A percentile compares a stretch with the other conserved stretches of the same genome.
Evolutionary conservation across 2,113 vertebrate species (phyloP).

Genomic region (Sinocyclocheilus rhinocerous): DNA sequence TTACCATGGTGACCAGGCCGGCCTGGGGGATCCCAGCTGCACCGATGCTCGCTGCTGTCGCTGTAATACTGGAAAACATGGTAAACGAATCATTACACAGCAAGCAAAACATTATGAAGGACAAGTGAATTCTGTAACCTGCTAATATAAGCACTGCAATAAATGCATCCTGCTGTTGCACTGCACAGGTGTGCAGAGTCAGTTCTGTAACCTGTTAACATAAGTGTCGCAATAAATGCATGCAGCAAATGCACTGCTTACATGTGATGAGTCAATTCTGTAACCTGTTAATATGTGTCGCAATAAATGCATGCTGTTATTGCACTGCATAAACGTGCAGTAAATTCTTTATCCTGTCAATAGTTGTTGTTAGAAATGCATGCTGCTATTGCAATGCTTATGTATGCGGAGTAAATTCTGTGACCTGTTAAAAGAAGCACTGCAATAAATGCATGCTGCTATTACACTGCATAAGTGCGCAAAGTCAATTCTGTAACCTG

Average conservation of each 20-base stretch:
- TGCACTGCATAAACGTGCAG: not conserved
- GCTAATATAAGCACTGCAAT: not conserved
- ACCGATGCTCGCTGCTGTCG: slow-evolving; percentile 95
- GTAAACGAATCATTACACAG: not conserved
- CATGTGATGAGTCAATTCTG: not conserved
- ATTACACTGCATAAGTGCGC: not conserved
- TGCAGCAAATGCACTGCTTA: not conserved
- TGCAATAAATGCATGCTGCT: not conserved
- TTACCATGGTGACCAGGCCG: slow-evolving; percentile 98
- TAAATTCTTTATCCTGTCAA: no score
- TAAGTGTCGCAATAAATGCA: not conserved
- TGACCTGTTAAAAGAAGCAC: not conserved
- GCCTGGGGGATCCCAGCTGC: slow-evolving; percentile 97
- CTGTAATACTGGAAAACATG: slow-evolving; percentile 84
- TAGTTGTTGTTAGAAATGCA: no score
- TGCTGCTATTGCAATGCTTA: no score
- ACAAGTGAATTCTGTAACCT: no score
- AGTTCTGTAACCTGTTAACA: not conserved
- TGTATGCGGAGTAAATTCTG: not conserved
- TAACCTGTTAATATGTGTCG: not conserved
- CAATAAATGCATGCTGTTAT: not conserved
- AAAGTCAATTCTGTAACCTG: no score
- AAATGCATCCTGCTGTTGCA: no score
- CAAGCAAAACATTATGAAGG: not conserved
- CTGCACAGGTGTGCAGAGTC: no score